phyloP scores from a whole-genome alignment of 2,113 vertebrate species.

The Urocynchramus pylzowi region DNA sequence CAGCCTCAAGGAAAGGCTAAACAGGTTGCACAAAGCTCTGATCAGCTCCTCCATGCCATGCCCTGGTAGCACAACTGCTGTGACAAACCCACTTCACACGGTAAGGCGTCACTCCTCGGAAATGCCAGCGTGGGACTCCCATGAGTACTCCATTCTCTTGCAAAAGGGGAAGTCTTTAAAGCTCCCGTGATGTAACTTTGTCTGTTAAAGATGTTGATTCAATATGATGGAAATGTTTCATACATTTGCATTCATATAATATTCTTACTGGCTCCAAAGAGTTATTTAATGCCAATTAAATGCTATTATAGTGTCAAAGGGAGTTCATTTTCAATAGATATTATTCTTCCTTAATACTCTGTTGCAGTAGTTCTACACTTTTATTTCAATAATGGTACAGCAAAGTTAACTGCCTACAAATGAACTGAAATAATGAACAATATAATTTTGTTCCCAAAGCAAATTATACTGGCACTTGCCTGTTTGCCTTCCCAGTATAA shows the following conservation, averaged over 20 bases:
- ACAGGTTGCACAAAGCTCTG: neutral
- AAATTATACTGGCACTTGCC: neutral
- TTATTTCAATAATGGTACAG: neutral
- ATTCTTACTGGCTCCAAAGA: neutral
- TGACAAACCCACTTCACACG: neutral
- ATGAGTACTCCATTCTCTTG: neutral
- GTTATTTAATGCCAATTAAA: slow-evolving; percentile 61
- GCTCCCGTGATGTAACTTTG: neutral
- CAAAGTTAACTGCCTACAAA: slow-evolving; percentile 29
- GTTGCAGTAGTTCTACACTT: slow-evolving; percentile 4
- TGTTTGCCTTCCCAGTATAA: neutral
- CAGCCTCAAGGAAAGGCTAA: neutral
- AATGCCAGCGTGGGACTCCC: neutral
- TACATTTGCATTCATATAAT: slow-evolving; percentile 30
- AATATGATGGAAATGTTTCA: slow-evolving; percentile 51
- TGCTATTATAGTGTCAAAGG: slow-evolving; percentile 50
- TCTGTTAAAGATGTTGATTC: slow-evolving; percentile 52
- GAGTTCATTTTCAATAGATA: slow-evolving; percentile 27
- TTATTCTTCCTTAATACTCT: slow-evolving; percentile 36
- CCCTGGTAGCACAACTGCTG: neutral
- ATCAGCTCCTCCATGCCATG: neutral
- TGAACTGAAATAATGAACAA: slow-evolving; percentile 21
- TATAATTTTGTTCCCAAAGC: neutral
- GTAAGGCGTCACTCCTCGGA: neutral
- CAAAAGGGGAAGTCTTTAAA: neutral